Conservation (phyloP, 2,888 invertebrate species). For the Acronicta alni region DNA sequence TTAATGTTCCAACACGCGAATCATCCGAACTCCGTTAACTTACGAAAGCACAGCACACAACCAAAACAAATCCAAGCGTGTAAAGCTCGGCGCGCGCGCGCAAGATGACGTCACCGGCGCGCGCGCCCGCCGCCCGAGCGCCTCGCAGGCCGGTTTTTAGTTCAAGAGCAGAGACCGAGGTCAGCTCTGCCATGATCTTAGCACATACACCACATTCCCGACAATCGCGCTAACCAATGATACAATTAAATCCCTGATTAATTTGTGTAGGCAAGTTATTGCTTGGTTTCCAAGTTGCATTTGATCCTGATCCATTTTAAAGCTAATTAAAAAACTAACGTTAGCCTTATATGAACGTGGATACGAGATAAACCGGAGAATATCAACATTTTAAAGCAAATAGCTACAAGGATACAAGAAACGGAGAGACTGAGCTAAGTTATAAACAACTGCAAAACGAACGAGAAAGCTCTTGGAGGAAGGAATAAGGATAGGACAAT, state of each 20-base stretch:
- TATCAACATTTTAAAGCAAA: background rate
- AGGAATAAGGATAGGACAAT: background rate
- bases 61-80: conserved; percentile 41
- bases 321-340: too few relatives aligned
- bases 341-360: background rate
- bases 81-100: conserved; percentile 55
- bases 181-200: conserved; percentile 58
- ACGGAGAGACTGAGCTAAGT: background rate
- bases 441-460: background rate
- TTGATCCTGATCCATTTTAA: background rate
- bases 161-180: conserved; percentile 81
- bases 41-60: conserved; percentile 38
- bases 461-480: too few relatives aligned
- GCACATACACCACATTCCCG: conserved; percentile 50
- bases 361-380: too few relatives aligned
- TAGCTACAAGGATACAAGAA: background rate
- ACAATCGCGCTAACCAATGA: conserved; percentile 22
- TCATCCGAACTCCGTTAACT: conserved; percentile 20
- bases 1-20: background rate
- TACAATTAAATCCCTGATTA: conserved; percentile 16
- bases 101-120: conserved; percentile 66
- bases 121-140: conserved; percentile 47
- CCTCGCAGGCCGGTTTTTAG: conserved; percentile 75
- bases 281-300: background rate
- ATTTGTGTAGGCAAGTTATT: background rate